Conservation (phyloP, 2,113 vertebrate species). For the Eretmochelys imbricata region DNA sequence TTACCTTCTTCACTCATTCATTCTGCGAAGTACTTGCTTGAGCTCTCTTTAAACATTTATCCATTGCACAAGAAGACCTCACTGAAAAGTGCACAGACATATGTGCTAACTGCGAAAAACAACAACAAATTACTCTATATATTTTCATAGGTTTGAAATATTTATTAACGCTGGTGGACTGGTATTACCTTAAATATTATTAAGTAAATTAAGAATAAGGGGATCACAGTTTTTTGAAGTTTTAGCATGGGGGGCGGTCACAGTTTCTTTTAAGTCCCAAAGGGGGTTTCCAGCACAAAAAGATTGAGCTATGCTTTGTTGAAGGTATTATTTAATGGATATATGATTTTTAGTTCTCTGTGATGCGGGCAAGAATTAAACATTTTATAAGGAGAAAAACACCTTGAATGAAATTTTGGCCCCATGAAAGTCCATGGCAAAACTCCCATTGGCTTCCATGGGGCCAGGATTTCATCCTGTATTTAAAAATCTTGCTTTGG, state of each 20-base stretch:
- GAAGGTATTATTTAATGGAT: too few species aligned
- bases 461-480: not conserved
- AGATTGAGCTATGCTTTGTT: not conserved
- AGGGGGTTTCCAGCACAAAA: not conserved
- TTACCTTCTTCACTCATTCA: not conserved
- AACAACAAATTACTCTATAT: too few species aligned
- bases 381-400: not conserved
- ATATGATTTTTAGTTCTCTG: not conserved
- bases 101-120: too few species aligned
- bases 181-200: too few species aligned
- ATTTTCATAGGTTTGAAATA: not conserved
- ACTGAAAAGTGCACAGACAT: too few species aligned
- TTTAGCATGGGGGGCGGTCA: not conserved
- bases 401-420: not conserved
- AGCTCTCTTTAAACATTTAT: not conserved
- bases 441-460: not conserved
- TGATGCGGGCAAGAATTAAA: fast-evolving
- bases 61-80: not conserved
- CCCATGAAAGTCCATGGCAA: fast-evolving
- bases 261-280: too few species aligned
- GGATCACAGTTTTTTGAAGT: too few species aligned
- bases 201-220: too few species aligned
- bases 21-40: not conserved
- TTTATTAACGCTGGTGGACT: not conserved
- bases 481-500: not conserved